Evolutionary conservation across 2,113 vertebrate species (phyloP).

Genomic region (Cervus canadensis): DNA sequence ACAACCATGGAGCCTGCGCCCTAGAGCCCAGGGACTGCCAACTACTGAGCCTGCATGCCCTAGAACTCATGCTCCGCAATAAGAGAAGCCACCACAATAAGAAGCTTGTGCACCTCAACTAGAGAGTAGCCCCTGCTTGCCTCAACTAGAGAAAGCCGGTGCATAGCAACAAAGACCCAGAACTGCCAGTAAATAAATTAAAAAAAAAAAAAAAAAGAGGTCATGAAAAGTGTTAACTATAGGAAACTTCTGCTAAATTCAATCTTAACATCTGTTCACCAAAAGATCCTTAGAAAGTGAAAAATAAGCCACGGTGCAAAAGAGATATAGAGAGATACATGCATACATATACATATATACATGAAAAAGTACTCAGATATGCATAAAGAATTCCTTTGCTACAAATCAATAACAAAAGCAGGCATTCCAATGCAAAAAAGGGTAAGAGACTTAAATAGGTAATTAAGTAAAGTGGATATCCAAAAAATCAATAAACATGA

Average conservation of each 20-base stretch:
- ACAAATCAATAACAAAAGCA: not conserved
- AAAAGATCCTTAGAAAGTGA: not conserved
- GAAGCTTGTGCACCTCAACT: not conserved
- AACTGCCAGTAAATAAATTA: not conserved
- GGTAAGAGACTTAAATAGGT: not conserved
- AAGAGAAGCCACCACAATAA: not conserved
- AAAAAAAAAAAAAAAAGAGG: not conserved
- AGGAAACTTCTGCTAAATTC: not conserved
- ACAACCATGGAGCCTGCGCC: not conserved
- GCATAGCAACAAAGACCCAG: not conserved
- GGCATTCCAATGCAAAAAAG: not conserved
- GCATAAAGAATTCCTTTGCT: not conserved
- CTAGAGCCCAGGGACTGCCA: not conserved
- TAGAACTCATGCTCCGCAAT: not conserved
- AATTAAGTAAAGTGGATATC: not conserved
- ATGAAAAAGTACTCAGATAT: not conserved
- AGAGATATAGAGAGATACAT: not conserved
- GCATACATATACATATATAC: not conserved
- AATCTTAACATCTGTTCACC: not conserved
- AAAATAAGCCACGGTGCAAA: not conserved
- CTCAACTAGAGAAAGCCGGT: accelerated
- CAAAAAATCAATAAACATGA: not conserved
- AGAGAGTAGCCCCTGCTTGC: not conserved
- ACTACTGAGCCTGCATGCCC: not conserved
- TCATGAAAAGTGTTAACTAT: not conserved